Evolutionary conservation across 2,113 vertebrate species (phyloP), one percentile per base, ranked within the genome.

Genomic region (Sisor rabdophorus): DNA sequence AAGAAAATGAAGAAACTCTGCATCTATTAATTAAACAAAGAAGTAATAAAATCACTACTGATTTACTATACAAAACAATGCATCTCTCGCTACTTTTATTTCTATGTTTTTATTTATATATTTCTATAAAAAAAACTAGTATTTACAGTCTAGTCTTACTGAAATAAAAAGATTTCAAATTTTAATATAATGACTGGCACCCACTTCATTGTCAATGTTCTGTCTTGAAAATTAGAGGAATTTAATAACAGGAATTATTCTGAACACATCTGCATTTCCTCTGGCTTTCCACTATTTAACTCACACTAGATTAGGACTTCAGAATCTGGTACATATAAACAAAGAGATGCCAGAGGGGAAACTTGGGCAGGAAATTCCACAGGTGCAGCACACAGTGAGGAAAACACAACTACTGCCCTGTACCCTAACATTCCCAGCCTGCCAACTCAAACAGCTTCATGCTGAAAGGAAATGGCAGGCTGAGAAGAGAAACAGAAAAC

Each of bases 391-490:
- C 82, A 78, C 86, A 87, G 88, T 84, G 91, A 64, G 87, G 83
- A 82, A 88, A 92, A 89, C 83, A 95, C 89, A 95, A 93, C 90
- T 84, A 84, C 88, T 87, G 87, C 89, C 88, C 91, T 94, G 92
- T 95, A 84, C 82, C 82, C 86, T 86, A 83, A 85, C 71, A 87
- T 80, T 76, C 78, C 54, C 80, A 84, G 80, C 88, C 76, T 72
- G 92, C 94, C 94, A 95, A 95, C 90, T 89, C 92, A 95, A 95
- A 95, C 91, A 94, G 79, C 85, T 77, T 78, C 83, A 87, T 87
- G 91, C 90, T 89, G 88, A 83, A 82, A 93, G 92, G 92, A 95
- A 92, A 93, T 83, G 86, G 87, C 89, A 88, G 86, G 85, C 87
- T 86, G 92, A 93, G n/a, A n/a, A n/a, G n/a, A n/a, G n/a, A n/a